These are phyloP conservation scores for Trichopria drosophilae DNA, from an alignment of 2,888 invertebrate genomes.

Conservation along the genomic window DNA sequence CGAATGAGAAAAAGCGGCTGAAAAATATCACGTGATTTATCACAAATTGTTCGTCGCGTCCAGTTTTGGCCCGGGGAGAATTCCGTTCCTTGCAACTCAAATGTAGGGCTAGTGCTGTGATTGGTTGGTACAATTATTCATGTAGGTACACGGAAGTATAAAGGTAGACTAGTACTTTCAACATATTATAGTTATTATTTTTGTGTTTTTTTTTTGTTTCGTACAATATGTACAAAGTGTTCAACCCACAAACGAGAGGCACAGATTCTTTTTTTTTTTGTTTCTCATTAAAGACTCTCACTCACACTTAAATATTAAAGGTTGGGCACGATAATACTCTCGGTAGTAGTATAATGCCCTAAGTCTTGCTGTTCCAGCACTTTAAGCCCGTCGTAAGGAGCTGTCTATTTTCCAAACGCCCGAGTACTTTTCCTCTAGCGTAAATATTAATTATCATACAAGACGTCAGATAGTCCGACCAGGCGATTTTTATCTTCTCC, in stretches of 20 bases:
- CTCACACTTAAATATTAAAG: slow-evolving; percentile 58
- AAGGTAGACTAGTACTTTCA: slow-evolving; percentile 58
- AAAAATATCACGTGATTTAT: too few relatives aligned
- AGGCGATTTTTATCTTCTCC: slow-evolving; percentile 24
- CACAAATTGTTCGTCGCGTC: too few relatives aligned
- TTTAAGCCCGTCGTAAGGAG: slow-evolving; percentile 16
- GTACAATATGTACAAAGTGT: slow-evolving; percentile 56
- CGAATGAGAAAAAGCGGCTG: too few relatives aligned
- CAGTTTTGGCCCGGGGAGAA: too few relatives aligned
- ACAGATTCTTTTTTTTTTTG: slow-evolving; percentile 36
- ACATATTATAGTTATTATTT: slow-evolving; percentile 41
- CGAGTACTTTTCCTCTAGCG: slow-evolving; percentile 36
- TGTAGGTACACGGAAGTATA: slow-evolving; percentile 48
- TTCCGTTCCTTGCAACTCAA: too few relatives aligned
- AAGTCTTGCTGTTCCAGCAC: slow-evolving; percentile 57
- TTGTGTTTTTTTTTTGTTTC: slow-evolving; percentile 34
- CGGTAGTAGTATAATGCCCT: slow-evolving; percentile 59
- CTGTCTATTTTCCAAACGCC: slow-evolving; percentile 30
- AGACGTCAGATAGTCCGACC: slow-evolving; percentile 57
- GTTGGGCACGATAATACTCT: slow-evolving; percentile 59
- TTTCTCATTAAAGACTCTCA: slow-evolving; percentile 53
- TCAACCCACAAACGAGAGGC: slow-evolving; percentile 58
- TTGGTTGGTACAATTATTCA: too few relatives aligned
- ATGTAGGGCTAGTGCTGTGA: too few relatives aligned
- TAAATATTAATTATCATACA: slow-evolving; percentile 41